Base-by-base conservation (phyloP, 2,888 invertebrate genomes). In the Acleris literana region DNA sequence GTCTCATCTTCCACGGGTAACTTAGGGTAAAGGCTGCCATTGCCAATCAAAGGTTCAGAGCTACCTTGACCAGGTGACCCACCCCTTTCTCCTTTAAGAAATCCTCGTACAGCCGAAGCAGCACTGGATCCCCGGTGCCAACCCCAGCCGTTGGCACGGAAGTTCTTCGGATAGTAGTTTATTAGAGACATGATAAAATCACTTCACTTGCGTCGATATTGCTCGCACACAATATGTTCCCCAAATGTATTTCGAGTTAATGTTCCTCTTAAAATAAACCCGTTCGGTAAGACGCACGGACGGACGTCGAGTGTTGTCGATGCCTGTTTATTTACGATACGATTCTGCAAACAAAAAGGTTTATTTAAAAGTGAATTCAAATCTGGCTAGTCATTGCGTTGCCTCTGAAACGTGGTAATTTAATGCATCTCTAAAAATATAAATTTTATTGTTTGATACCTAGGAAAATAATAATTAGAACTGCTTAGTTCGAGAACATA, bases 141-240 rank as follows among this genome's bases (percentile, higher is more conserved):
- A 0, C 92, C 92, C 90, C 90, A 92, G 1, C 92, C 92, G 65
- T 91, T 88, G 52, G 91, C 90, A 64, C 84, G 88, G 67, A 92
- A 87, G 72, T 92, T 92, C 79, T 90, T 92, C 72, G 92, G 91
- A 70, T 91, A 92, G 69, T 90, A 87, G 69, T 77, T 84, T 29
- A 87, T 74, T 62, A 76, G 71, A 17, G 70, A 68, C 79, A 78
- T 79, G 60, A 64, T 71, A 4, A 39, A 39, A 39, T 9, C 49
- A 51, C 51, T 20, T 20, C 57, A 49, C 55, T 57, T 52, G 55
- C 64, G 61, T 51, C 49, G 48, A 68, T 60, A 54, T 16, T 43
- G 58, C 39, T 39, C 39, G 39, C 13, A 39, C 70, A 73, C 71
- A 68, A 68, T 68, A 69, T 71, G 69, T 60, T 65, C 43, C 68